Conservation (phyloP, 2,888 invertebrate genomes). For the Cryptus armator region DNA sequence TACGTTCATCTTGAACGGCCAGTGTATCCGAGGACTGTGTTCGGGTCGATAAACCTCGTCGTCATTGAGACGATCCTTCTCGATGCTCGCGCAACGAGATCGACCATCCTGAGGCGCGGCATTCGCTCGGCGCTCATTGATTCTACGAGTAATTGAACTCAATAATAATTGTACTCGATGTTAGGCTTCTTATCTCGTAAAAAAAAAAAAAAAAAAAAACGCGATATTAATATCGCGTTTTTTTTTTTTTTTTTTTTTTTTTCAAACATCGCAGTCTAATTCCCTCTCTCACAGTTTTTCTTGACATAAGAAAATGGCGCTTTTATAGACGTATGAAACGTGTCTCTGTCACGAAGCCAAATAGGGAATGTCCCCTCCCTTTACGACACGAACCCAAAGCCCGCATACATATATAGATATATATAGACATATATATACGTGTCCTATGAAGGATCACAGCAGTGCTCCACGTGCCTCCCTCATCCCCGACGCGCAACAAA, state of each 20-base stretch:
- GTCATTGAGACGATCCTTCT: constrained; percentile 21
- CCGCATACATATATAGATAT: neutral
- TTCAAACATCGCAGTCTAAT: neutral
- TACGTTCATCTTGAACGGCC: neutral
- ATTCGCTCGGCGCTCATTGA: constrained; percentile 1
- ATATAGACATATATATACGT: neutral
- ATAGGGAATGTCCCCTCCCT: neutral
- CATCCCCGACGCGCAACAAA: neutral
- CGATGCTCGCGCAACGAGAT: constrained; percentile 9
- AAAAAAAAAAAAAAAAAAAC: too few species aligned
- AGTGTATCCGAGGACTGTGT: constrained; percentile 16
- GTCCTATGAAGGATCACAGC: neutral
- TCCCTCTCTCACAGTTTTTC: neutral
- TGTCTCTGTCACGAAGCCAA: neutral
- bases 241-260: neutral
- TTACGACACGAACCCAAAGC: neutral
- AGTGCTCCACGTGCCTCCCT: neutral
- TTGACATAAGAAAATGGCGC: constrained; percentile 19
- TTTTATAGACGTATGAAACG: neutral
- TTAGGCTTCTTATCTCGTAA: too few species aligned
- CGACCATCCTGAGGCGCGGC: constrained; percentile 33
- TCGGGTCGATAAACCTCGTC: constrained; percentile 39
- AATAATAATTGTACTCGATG: neutral
- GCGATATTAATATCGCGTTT: too few species aligned
- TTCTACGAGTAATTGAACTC: constrained; percentile 2